A percentile compares a stretch with the other conserved stretches of the same genome.
These are phyloP conservation scores for Agrochola circellaris DNA, from an alignment of 2,888 invertebrate genomes.

Conservation along the genomic window DNA sequence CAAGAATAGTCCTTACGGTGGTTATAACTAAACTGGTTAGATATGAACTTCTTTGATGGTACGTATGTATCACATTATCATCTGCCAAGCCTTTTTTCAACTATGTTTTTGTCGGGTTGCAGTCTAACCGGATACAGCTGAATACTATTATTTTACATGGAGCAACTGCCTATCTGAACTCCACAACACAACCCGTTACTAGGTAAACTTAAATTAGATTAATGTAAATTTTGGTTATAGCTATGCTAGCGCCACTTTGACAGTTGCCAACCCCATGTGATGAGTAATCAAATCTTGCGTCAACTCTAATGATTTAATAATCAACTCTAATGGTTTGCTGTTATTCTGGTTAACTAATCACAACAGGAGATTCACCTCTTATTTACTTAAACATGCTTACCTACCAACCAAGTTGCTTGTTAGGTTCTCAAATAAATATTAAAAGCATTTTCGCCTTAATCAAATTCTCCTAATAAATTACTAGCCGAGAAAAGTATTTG, in stretches of 20 bases:
- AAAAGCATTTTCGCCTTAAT: neutral
- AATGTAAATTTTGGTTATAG: too few species aligned
- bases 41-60: too few species aligned
- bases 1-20: too few species aligned
- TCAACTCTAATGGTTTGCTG: too few species aligned
- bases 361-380: neutral
- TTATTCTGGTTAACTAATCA: neutral
- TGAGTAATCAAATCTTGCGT: neutral
- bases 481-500: conserved; percentile 14
- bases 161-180: too few species aligned
- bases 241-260: too few species aligned
- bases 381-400: neutral
- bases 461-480: conserved; percentile 3
- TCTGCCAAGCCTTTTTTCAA: neutral
- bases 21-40: too few species aligned
- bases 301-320: too few species aligned
- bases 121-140: neutral
- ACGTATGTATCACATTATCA: too few species aligned
- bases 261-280: too few species aligned
- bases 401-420: neutral
- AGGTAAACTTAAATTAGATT: too few species aligned
- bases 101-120: neutral
- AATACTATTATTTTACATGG: neutral
- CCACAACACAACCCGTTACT: too few species aligned
- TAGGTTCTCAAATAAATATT: conserved; percentile 1